Evolutionary conservation across 2,113 vertebrate species (phyloP).

Genomic region (Sigmodon hispidus): DNA sequence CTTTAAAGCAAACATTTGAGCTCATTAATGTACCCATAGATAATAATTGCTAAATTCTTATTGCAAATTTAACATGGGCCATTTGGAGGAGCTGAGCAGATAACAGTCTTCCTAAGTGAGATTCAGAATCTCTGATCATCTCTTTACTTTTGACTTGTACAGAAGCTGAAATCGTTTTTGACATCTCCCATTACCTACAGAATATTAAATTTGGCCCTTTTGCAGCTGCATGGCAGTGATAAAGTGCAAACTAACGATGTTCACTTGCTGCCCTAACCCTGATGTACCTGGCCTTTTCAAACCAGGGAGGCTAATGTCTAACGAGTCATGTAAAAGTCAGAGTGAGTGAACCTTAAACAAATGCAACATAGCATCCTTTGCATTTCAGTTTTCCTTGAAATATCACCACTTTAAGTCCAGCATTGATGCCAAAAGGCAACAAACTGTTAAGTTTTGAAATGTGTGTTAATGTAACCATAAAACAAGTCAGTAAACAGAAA

Average conservation of each 20-base stretch:
- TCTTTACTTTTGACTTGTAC: slow-evolving; percentile 20
- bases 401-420: slow-evolving; percentile 68
- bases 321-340: slow-evolving; percentile 79
- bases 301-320: slow-evolving; percentile 75
- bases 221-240: slow-evolving; percentile 60
- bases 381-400: slow-evolving; percentile 76
- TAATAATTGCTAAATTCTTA: neutral
- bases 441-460: slow-evolving; percentile 62
- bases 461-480: slow-evolving; percentile 59
- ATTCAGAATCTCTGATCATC: neutral
- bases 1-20: neutral
- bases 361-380: slow-evolving; percentile 66
- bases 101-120: neutral
- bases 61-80: neutral
- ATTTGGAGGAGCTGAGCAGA: neutral
- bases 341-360: slow-evolving; percentile 77
- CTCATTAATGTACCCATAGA: neutral
- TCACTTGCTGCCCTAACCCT: slow-evolving; percentile 60
- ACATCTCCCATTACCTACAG: slow-evolving; percentile 54
- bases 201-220: slow-evolving; percentile 49
- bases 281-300: slow-evolving; percentile 77
- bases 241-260: slow-evolving; percentile 66
- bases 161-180: slow-evolving; percentile 3
- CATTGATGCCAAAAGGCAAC: slow-evolving; percentile 56
- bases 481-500: slow-evolving; percentile 39